Evolutionary conservation across 2,888 invertebrate species (phyloP).

Genomic region (Meliscaeva auricollis): DNA sequence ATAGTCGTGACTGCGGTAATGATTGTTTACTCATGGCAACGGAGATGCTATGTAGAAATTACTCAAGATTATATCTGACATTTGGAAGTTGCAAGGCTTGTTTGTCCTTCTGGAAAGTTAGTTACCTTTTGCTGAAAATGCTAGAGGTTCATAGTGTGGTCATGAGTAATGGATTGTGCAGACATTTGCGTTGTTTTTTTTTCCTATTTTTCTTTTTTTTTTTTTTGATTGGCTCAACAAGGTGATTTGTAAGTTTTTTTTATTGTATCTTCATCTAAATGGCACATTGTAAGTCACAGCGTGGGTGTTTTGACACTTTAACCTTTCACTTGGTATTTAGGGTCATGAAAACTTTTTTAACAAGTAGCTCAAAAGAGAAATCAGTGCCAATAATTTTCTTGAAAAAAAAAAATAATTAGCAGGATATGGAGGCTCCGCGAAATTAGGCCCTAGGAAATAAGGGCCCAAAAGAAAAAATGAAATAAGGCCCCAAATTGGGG

Average conservation of each 20-base stretch:
- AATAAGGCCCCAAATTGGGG: no score
- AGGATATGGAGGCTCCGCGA: no score
- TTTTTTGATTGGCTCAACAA: slow-evolving; percentile 48
- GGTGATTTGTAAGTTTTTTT: slow-evolving; percentile 48
- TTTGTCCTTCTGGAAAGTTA: slow-evolving; percentile 34
- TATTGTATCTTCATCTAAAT: slow-evolving; percentile 12
- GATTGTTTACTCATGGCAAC: slow-evolving; percentile 44
- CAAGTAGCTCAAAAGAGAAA: not conserved
- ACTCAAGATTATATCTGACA: slow-evolving; percentile 70
- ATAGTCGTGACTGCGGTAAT: slow-evolving; percentile 63
- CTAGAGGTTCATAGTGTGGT: slow-evolving; percentile 37
- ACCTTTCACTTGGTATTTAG: not conserved
- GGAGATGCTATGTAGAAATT: slow-evolving; percentile 56
- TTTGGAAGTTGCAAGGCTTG: slow-evolving; percentile 50
- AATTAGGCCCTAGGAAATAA: no score
- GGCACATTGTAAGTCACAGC: slow-evolving; percentile 29
- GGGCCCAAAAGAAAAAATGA: no score
- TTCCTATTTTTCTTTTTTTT: slow-evolving; percentile 12
- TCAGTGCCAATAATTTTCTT: no score
- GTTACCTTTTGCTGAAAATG: slow-evolving; percentile 43
- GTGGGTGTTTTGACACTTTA: slow-evolving; percentile 43
- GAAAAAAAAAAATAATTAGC: no score
- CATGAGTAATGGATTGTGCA: slow-evolving; percentile 46
- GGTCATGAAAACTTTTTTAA: slow-evolving; percentile 9
- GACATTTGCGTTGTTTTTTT: slow-evolving; percentile 26